Evolutionary conservation across 2,113 vertebrate species (phyloP), one percentile per base, ranked within the genome.

Genomic region (Cnemophilus loriae): DNA sequence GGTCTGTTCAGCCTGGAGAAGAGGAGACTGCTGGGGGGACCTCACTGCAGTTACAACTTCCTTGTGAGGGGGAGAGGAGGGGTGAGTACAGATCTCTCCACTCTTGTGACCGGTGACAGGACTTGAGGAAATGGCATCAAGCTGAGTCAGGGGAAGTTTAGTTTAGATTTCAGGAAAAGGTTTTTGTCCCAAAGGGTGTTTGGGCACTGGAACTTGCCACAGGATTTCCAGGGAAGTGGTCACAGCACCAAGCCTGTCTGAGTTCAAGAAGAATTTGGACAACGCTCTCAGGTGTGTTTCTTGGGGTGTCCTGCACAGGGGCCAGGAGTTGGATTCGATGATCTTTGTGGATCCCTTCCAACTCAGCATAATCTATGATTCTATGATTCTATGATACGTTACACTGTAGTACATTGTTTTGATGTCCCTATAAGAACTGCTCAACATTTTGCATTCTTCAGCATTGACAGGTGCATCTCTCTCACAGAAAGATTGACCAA

Each of bases 251-350:
- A 80, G 32, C 27, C 24, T 60, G 14, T 14, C 13, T 16, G 32
- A 57, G 59, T 5, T 57, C 22, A 27, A 32, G 35, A 50, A 65
- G 15, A 3, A 7, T 64, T 49, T 32, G 24, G 19, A 32, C 0
- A 0, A 12, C 16, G 35, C 3, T 35, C 19, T 41, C 26, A 35
- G 13, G 9, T 35, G 30, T 56, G 32, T 49, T 49, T 56, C 35
- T 56, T 70, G 16, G 8, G 10, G 10, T 30, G 28, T n/a, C 16
- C n/a, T 56, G 41, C 39, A 33, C 18, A 77, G 18, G 46, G 9
- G 10, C 5, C 16, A 47, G n/a, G 19, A 78, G 39, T 0, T 61
- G 27, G 21, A n/a, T 39, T 70, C 0, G 0, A 26, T 47, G 24
- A 35, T 56, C 41, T 17, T 56, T 32, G 14, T 56, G 26, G 16